phyloP scores from a whole-genome alignment of 1,140 invertebrate species.

The Drosophila ohnishii region DNA sequence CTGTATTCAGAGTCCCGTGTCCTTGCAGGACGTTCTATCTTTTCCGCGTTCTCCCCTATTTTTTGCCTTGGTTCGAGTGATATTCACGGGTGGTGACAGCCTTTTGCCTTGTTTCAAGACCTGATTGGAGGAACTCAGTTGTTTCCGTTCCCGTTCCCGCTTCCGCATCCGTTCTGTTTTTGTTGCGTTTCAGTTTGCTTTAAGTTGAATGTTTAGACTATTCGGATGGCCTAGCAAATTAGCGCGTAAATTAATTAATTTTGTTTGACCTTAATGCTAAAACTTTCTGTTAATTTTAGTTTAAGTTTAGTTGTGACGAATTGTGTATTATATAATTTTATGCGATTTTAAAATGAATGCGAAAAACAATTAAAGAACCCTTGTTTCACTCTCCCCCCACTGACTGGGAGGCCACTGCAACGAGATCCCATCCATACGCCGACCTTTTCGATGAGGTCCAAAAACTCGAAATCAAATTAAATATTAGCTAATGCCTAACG shows the following conservation, averaged over 20 bases:
- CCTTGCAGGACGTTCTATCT: conserved; percentile 3
- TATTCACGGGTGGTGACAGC: conserved; percentile 44
- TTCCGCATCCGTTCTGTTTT: conserved; percentile 41
- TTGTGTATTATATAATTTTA: conserved; percentile 81
- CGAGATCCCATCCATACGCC: conserved; percentile 70
- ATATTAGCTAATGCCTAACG: conserved; percentile 56
- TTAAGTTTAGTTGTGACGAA: conserved; percentile 78
- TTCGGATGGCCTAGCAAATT: conserved; percentile 44
- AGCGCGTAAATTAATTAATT: conserved; percentile 44
- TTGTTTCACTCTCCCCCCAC: conserved; percentile 48
- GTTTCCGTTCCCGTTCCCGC: conserved; percentile 21
- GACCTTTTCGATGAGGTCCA: conserved; percentile 47
- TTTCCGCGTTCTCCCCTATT: conserved; percentile 11
- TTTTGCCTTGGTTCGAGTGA: conserved; percentile 56
- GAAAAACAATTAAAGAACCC: conserved; percentile 61
- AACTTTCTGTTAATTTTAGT: conserved; percentile 73
- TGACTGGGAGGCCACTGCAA: conserved; percentile 51
- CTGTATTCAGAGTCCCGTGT: neutral
- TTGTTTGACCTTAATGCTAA: conserved; percentile 56
- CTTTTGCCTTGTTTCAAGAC: conserved; percentile 44
- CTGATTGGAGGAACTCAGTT: conserved; percentile 28
- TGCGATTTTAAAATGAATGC: conserved; percentile 76
- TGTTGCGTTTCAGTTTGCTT: conserved; percentile 53
- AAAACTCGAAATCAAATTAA: conserved; percentile 48
- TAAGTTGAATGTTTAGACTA: conserved; percentile 37